These are phyloP conservation scores for Ashinkailepas kermadecensis DNA, from an alignment of 2,888 invertebrate genomes.

Conservation along the genomic window DNA sequence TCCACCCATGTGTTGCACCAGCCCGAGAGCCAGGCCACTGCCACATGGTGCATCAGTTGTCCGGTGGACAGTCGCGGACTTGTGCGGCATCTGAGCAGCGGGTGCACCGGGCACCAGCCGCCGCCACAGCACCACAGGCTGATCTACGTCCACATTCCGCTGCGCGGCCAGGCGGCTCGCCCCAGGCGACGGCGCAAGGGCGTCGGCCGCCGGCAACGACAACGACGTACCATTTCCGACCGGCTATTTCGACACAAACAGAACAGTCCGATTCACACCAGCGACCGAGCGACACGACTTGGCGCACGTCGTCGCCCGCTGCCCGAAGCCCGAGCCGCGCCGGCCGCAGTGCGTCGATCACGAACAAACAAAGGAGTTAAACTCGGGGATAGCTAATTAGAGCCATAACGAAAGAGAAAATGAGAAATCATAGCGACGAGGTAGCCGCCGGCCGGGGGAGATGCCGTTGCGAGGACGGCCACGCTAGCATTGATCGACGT, in stretches of 20 bases:
- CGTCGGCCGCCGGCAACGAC: no score
- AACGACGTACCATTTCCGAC: neutral
- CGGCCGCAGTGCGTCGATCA: conserved; percentile 9
- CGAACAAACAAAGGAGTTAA: conserved; percentile 15
- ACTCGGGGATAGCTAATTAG: conserved; percentile 19
- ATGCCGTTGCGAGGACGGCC: no score
- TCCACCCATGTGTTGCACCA: no score
- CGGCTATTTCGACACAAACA: conserved; percentile 12
- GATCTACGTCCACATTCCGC: no score
- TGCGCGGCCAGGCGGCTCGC: no score
- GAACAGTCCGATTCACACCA: neutral
- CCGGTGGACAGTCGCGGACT: no score
- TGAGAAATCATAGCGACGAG: conserved; percentile 11
- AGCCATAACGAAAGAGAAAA: conserved; percentile 16
- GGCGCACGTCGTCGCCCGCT: neutral
- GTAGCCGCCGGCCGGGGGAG: neutral
- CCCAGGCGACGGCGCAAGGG: no score
- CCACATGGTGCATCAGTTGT: no score
- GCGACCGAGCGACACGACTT: neutral
- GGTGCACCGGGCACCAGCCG: no score
- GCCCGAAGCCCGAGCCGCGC: neutral
- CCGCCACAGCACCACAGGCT: no score
- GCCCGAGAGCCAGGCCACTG: no score
- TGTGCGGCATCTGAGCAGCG: no score
- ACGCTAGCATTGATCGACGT: conserved; percentile 1